Evolutionary conservation across 2,113 vertebrate species (phyloP).

Genomic region (Nyctereutes procyonoides): DNA sequence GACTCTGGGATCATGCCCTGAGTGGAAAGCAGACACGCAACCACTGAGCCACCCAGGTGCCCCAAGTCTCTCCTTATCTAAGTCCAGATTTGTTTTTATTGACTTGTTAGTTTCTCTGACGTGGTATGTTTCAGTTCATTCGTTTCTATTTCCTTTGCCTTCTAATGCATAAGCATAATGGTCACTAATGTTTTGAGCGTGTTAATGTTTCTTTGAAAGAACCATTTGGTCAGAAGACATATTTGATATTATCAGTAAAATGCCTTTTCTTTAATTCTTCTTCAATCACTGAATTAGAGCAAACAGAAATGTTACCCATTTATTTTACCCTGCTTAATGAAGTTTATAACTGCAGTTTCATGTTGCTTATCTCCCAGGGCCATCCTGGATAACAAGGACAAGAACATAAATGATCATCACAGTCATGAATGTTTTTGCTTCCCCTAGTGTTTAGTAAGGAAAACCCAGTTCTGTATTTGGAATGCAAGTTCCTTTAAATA

Average conservation of each 20-base stretch:
- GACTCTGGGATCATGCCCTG: too few species aligned
- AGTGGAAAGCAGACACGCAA: too few species aligned
- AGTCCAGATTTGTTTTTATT: neutral
- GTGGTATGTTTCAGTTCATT: neutral
- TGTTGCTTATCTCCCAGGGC: neutral
- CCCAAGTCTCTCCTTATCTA: neutral
- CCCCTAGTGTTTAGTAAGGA: slow-evolving; percentile 53
- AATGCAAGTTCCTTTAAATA: slow-evolving; percentile 80
- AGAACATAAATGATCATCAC: neutral
- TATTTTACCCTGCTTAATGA: neutral
- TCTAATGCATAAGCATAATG: neutral
- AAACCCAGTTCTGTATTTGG: slow-evolving; percentile 81
- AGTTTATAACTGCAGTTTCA: neutral
- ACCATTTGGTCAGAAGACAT: neutral
- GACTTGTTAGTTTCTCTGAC: neutral
- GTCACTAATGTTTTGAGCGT: neutral
- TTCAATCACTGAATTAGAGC: neutral
- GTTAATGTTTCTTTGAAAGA: neutral
- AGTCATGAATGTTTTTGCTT: neutral
- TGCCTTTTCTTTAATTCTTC: neutral
- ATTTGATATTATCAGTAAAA: neutral
- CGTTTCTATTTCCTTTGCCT: neutral
- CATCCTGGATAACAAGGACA: neutral
- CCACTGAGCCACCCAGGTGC: too few species aligned
- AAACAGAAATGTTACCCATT: neutral